Conservation (phyloP, 2,888 invertebrate species). For the Hesperia comma region DNA sequence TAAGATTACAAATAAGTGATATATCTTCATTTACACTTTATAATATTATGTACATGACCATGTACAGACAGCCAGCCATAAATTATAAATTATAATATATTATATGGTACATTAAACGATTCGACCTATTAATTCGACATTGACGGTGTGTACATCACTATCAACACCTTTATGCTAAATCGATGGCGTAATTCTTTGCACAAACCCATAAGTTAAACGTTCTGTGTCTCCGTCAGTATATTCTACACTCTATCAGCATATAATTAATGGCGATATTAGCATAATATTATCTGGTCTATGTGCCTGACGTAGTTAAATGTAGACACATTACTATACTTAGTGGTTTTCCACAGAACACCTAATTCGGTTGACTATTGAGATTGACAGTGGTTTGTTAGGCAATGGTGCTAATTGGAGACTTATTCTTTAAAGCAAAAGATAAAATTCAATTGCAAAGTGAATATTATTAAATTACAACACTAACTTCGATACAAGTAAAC, state of each 20-base stretch:
- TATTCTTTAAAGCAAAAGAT: too few relatives aligned
- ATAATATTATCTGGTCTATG: neutral
- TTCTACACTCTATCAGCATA: neutral
- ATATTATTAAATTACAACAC: too few relatives aligned
- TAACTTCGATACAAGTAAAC: too few relatives aligned
- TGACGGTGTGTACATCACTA: neutral
- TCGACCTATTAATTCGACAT: neutral
- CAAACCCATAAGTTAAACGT: neutral
- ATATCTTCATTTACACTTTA: too few relatives aligned
- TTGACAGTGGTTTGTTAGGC: neutral
- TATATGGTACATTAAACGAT: neutral
- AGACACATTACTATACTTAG: neutral
- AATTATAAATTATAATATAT: too few relatives aligned
- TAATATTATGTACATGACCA: too few relatives aligned
- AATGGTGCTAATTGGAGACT: neutral
- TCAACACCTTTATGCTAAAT: slow-evolving; percentile 5
- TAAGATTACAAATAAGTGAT: too few relatives aligned
- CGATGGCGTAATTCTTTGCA: slow-evolving; percentile 5
- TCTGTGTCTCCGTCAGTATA: neutral
- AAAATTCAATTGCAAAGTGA: too few relatives aligned
- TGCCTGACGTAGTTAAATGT: neutral
- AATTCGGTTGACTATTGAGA: neutral
- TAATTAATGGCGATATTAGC: neutral
- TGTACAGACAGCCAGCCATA: too few relatives aligned
- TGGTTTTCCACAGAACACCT: neutral